Evolutionary conservation across 2,113 vertebrate genomes (phyloP).

Genomic region (Coryphaenoides rupestris): DNA sequence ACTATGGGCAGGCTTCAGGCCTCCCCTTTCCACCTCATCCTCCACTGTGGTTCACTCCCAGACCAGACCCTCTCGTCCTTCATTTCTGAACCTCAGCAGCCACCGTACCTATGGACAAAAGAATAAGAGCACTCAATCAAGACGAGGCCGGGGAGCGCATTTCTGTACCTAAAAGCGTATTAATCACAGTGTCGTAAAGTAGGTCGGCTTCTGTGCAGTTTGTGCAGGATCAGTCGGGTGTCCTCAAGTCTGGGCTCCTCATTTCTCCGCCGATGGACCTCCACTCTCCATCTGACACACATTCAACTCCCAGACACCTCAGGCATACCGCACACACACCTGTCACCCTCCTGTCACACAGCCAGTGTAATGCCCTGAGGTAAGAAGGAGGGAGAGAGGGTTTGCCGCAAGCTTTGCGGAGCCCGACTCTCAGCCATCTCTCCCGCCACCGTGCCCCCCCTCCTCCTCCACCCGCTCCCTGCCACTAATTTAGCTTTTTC

Average conservation of each 20-base stretch:
- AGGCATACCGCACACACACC: slow-evolving; percentile 37
- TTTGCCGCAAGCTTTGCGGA: slow-evolving; percentile 55
- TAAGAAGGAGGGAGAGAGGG: slow-evolving; percentile 56
- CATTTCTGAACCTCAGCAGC: no score
- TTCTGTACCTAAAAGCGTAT: no score
- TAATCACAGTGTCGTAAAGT: no score
- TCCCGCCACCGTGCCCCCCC: slow-evolving; percentile 46
- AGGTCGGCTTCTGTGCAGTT: no score
- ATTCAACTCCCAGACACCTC: slow-evolving; percentile 59
- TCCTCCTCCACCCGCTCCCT: slow-evolving; percentile 49
- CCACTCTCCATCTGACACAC: slow-evolving; percentile 50
- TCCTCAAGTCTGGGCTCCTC: slow-evolving; percentile 60
- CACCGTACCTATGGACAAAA: slow-evolving; percentile 2
- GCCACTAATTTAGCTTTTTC: slow-evolving; percentile 66
- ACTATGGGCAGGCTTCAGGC: no score
- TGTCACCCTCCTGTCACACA: slow-evolving; percentile 66
- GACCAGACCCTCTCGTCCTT: no score
- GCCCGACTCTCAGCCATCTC: slow-evolving; percentile 43
- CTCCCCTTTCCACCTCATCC: no score
- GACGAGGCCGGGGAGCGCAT: slow-evolving; percentile 4
- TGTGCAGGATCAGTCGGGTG: no score
- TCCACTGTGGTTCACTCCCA: no score
- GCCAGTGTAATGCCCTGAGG: slow-evolving; percentile 56
- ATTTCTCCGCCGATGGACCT: slow-evolving; percentile 54
- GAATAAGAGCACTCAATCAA: neutral